Evolutionary conservation across 2,888 invertebrate genomes (phyloP), one percentile per base, ranked within the genome.

Genomic region (Xylocampa areola): DNA sequence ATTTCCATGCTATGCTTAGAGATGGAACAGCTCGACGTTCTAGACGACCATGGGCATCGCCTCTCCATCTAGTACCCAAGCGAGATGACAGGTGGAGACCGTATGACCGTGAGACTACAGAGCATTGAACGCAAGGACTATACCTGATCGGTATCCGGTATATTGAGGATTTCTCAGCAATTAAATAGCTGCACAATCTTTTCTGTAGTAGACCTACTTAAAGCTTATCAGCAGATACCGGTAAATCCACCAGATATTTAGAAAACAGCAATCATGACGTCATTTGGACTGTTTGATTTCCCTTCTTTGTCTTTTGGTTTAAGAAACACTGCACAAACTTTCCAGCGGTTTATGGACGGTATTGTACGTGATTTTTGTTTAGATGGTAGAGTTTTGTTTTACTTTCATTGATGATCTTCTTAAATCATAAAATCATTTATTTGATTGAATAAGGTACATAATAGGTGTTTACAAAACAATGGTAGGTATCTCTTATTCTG

Each of bases 71-170:
- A 4, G 48, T 30, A 1, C 13, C 1, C 2, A 55, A 48, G 1
- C 35, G 41, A 8, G 48, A 50, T 2, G n/a, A 41, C 10, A 33
- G 50, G 1, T 50, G 40, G 41, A 25, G 48, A 21, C 47, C 54
- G 10, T 48, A 41, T 8, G 47, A n/a, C n/a, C n/a, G n/a, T n/a
- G 47, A 3, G 54, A 48, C 5, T 54, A 54, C 36, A 25, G 47
- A 1, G 23, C 25, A 13, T 16, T 55, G 1, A 55, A 55, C 6
- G 30, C 48, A 0, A 10, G 48, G 8, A 55, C 48, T 0, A 37
- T 55, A 2, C 48, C 54, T 1, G 54, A 55, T 10, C 19, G 48
- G 8, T 55, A 55, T 10, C 54, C 54, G 2, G 19, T 55, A 2
- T 23, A 48, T 55, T n/a, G 36, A 48, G 0, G 48, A 55, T n/a